These are phyloP conservation scores for Pseudochromis fuscus DNA, from an alignment of 2,797 vertebrate species.

Conservation along the genomic window DNA sequence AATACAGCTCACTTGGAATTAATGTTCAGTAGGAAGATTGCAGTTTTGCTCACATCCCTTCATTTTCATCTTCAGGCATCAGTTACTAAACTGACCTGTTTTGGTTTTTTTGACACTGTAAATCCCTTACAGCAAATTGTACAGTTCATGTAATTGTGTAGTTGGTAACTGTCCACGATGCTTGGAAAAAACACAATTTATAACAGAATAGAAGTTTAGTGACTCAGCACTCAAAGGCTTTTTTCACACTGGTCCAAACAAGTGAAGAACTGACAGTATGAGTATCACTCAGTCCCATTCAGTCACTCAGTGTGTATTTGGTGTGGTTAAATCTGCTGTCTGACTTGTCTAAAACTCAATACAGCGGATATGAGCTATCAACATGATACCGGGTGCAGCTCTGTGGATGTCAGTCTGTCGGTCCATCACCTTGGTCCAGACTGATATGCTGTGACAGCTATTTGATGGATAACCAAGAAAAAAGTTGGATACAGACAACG, in stretches of 20 bases:
- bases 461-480: background rate
- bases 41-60: background rate
- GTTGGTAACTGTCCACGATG: background rate
- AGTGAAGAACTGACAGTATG: background rate
- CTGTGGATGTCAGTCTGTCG: background rate
- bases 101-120: background rate
- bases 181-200: background rate
- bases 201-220: background rate
- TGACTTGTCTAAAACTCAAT: constrained; percentile 20
- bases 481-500: background rate
- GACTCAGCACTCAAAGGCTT: background rate
- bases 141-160: background rate
- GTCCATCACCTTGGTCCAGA: background rate
- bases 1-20: constrained; percentile 44
- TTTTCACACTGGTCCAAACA: background rate
- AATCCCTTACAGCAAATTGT: background rate
- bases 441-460: background rate
- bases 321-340: background rate
- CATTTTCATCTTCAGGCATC: background rate
- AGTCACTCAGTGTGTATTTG: background rate
- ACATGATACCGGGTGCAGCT: background rate
- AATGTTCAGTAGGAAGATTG: constrained; percentile 36
- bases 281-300: background rate
- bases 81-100: too few relatives aligned
- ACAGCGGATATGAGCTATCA: background rate